Evolutionary conservation across 2,888 invertebrate species (phyloP).

Genomic region (Antitype chi): DNA sequence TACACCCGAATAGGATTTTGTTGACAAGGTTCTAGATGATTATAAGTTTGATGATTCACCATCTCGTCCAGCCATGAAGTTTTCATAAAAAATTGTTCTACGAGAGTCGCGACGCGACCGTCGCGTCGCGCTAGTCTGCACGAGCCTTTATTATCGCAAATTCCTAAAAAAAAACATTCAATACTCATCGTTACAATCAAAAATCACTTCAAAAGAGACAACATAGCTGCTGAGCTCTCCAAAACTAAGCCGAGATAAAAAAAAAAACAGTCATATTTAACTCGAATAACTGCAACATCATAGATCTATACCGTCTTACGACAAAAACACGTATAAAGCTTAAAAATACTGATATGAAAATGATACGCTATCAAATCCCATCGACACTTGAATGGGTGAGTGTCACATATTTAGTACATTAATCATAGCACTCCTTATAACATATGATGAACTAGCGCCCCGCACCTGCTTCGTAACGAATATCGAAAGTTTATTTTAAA

Average conservation of each 20-base stretch:
- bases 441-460: no score
- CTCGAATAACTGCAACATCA: background rate
- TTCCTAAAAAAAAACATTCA: background rate
- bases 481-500: no score
- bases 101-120: no score
- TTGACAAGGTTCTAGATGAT: background rate
- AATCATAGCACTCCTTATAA: slow-evolving; percentile 36
- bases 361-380: slow-evolving; percentile 24
- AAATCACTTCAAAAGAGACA: background rate
- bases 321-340: background rate
- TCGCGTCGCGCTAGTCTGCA: no score
- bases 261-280: background rate
- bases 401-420: slow-evolving; percentile 34
- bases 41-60: no score
- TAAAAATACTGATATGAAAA: slow-evolving; percentile 13
- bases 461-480: no score
- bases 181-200: background rate
- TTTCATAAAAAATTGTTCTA: no score
- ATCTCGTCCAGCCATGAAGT: no score
- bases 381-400: background rate
- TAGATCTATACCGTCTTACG: background rate
- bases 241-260: background rate
- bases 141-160: no score
- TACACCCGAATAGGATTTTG: background rate
- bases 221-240: background rate